Percentiles rank a stretch among this genome's conserved stretches.
Evolutionary conservation across 2,888 invertebrate species (phyloP).

Genomic region (Amblyjoppa proteus): DNA sequence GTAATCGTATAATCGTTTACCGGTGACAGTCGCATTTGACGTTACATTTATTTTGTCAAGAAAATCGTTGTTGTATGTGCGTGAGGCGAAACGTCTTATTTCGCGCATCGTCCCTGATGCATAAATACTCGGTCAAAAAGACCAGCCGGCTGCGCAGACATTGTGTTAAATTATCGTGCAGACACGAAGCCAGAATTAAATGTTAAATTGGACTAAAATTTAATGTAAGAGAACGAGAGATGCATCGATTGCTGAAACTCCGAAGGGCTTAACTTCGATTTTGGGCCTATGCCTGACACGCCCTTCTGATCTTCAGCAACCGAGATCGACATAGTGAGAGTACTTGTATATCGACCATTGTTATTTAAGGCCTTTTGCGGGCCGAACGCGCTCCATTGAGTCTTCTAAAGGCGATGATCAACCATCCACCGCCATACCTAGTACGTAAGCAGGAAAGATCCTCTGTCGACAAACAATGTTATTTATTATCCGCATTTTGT

Average conservation of each 20-base stretch:
- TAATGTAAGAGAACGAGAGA: background rate
- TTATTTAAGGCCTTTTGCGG: slow-evolving; percentile 58
- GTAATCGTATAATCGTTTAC: background rate
- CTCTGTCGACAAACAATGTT: background rate
- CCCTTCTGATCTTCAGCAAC: background rate
- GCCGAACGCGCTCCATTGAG: slow-evolving; percentile 58
- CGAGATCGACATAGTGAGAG: slow-evolving; percentile 22
- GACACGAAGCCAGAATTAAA: background rate
- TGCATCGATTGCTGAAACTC: background rate
- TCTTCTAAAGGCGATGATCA: slow-evolving; percentile 47
- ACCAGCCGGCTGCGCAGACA: background rate
- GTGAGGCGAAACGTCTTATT: background rate
- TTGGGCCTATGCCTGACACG: background rate
- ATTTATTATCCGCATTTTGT: background rate
- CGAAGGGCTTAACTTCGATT: background rate
- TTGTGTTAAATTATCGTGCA: slow-evolving; percentile 6
- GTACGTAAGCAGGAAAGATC: slow-evolving; percentile 28
- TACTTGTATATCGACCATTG: slow-evolving; percentile 24
- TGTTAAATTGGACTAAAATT: background rate
- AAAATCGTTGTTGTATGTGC: background rate
- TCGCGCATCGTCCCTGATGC: background rate
- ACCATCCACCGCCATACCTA: slow-evolving; percentile 43
- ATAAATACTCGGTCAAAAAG: slow-evolving; percentile 16
- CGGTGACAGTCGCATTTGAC: slow-evolving; percentile 15
- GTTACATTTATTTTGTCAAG: background rate